Evolutionary conservation across 2,113 vertebrate species (phyloP).

Genomic region (Talpa occidentalis): DNA sequence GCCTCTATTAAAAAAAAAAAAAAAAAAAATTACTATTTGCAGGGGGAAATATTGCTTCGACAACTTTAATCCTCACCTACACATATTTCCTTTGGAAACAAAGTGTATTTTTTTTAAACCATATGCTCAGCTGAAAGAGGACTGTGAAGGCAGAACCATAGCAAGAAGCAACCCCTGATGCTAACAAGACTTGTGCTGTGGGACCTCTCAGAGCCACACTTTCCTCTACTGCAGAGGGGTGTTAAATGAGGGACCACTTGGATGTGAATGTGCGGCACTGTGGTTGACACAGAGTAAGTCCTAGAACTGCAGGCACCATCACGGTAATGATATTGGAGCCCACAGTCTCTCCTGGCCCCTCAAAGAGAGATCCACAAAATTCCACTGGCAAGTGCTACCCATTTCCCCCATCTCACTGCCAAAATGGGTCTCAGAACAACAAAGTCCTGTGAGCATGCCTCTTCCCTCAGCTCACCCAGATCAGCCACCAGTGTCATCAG

Average conservation of each 20-base stretch:
- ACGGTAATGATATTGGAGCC: accelerated
- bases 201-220: not conserved
- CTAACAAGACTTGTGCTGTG: not conserved
- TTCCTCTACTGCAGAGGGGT: not conserved
- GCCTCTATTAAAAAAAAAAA: too few species aligned
- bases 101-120: not conserved
- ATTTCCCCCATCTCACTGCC: too few species aligned
- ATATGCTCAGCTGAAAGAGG: not conserved
- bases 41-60: not conserved
- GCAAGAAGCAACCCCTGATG: not conserved
- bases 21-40: too few species aligned
- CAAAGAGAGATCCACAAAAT: not conserved
- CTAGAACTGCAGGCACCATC: accelerated
- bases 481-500: not conserved
- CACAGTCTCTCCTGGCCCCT: not conserved
- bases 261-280: not conserved
- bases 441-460: accelerated
- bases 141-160: not conserved
- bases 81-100: conserved; percentile 7
- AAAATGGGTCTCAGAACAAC: not conserved
- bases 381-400: not conserved
- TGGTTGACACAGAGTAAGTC: accelerated
- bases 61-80: conserved; percentile 26
- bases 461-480: not conserved
- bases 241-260: not conserved